Base-by-base conservation (phyloP, 2,797 vertebrate genomes). In the Cyprinodon diabolis region DNA sequence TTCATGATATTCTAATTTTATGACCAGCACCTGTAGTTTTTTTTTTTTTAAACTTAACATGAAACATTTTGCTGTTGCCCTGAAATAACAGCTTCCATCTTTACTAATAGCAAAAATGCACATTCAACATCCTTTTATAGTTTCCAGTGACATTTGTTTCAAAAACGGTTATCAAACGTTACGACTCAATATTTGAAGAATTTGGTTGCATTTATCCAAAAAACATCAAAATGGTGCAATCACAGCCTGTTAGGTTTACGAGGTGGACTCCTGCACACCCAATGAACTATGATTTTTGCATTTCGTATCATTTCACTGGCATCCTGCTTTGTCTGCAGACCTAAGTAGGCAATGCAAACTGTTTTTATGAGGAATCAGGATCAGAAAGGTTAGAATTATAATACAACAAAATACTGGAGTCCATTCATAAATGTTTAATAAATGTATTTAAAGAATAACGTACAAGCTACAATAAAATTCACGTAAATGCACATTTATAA, bases 251-350 rank as follows among this genome's bases (percentile, higher is more conserved):
- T 66, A 14, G 47, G 40, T 2, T 37, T 14, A 37, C 45, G 75
- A 75, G 40, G 68, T 60, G 49, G n/a, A 17, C 78, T 84, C 80
- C 82, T 87, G 82, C 72, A 88, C 88, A 75, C 78, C 67, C n/a
- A 86, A 86, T 83, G 69, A 82, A 75, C 52, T 69, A 56, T 9
- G 58, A 73, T 85, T 90, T 90, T 84, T 83, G 86, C 83, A 81
- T 84, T 78, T 71, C 35, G 54, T 68, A 65, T 82, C 79, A 74
- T 86, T 86, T 83, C 80, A 45, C 11, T 81, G 76, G 69, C 55
- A 58, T 65, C 74, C 69, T 76, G 80, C 71, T 83, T 74, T 77
- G 76, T 90, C 90, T 85, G 79, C 74, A 75, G 82, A 81, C 78
- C 63, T 71, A 15, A 43, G 47, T 85, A 86, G 86, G 89, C 86